Percentiles rank a stretch among this genome's conserved stretches.
These are phyloP conservation scores for Triops cancriformis DNA, from an alignment of 1,140 invertebrate species.

Conservation along the genomic window DNA sequence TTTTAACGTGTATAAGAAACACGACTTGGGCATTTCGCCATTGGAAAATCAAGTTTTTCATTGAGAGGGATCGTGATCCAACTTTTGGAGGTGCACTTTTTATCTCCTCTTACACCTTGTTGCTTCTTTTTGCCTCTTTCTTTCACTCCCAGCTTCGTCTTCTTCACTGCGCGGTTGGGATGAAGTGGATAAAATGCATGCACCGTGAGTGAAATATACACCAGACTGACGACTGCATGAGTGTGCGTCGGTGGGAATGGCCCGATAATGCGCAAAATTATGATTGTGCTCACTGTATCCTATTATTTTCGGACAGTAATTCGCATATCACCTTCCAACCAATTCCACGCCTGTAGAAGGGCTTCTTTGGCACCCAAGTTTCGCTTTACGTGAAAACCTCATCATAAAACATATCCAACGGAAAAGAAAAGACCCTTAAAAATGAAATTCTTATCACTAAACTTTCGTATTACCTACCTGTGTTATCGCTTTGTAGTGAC, in stretches of 20 bases:
- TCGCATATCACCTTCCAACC: no score
- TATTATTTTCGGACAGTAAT: no score
- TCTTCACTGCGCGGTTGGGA: neutral
- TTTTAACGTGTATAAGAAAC: neutral
- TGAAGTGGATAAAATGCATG: neutral
- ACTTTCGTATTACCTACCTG: no score
- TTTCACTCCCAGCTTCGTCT: neutral
- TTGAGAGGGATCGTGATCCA: constrained; percentile 12
- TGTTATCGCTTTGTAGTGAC: no score
- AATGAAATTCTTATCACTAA: no score
- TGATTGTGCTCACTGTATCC: no score
- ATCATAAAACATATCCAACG: no score
- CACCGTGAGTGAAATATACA: neutral
- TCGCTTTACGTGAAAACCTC: no score
- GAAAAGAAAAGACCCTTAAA: no score
- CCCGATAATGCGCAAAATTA: no score
- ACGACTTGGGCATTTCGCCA: neutral
- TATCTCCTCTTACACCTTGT: neutral
- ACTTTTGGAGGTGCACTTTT: neutral
- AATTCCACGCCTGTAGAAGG: no score
- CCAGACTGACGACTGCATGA: neutral
- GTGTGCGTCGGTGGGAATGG: neutral
- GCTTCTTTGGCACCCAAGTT: no score
- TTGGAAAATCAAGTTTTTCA: constrained; percentile 14
- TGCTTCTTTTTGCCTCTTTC: neutral